Conservation (phyloP, 2,888 invertebrate genomes). For the Tachystola acroxantha region DNA sequence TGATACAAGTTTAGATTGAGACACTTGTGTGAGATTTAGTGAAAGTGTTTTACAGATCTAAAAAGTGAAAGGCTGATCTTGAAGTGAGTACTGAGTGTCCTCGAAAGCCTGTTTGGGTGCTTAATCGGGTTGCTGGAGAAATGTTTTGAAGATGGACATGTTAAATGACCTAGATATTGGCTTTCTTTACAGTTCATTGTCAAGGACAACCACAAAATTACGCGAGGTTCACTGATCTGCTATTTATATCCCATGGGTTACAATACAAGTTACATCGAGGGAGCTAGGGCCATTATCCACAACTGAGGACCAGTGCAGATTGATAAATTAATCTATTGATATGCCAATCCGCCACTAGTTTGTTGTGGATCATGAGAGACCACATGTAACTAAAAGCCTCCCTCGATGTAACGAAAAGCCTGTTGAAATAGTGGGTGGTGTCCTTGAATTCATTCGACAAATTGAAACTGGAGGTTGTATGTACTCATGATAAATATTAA, state of each 20-base stretch:
- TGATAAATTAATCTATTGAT: no score
- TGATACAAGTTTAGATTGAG: conserved; percentile 8
- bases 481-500: no score
- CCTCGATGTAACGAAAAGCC: no score
- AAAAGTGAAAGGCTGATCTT: conserved; percentile 61
- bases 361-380: no score
- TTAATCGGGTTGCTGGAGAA: conserved; percentile 37
- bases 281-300: no score
- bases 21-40: conserved; percentile 27
- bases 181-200: not conserved
- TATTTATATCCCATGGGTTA: not conserved
- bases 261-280: not conserved
- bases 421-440: no score
- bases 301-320: no score
- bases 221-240: not conserved
- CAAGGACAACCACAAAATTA: not conserved
- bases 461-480: no score
- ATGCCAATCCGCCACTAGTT: no score
- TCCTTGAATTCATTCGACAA: no score
- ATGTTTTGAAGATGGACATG: conserved; percentile 30
- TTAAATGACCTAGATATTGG: conserved; percentile 28
- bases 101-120: conserved; percentile 35
- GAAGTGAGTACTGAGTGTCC: conserved; percentile 41
- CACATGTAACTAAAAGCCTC: no score
- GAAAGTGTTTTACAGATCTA: conserved; percentile 61